These are phyloP conservation scores for Hetaerina titia DNA, from an alignment of 2,888 invertebrate genomes.

Conservation along the genomic window DNA sequence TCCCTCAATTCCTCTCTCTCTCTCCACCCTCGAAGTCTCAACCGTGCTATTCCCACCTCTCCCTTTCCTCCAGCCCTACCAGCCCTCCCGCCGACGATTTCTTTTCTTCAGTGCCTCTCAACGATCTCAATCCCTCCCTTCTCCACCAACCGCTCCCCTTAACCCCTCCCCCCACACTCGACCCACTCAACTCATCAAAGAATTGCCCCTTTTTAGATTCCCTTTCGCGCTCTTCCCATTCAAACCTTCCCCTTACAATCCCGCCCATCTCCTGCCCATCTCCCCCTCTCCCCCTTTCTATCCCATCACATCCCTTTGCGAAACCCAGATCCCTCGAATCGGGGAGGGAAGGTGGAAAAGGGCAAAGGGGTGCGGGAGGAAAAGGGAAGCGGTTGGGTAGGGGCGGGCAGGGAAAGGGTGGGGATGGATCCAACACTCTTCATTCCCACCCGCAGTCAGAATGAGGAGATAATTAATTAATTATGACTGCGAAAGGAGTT, in stretches of 20 bases:
- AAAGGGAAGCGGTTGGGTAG: background rate
- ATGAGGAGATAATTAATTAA: constrained; percentile 66
- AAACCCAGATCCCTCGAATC: background rate
- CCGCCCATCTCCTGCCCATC: background rate
- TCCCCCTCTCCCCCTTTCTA: background rate
- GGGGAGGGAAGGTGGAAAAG: background rate
- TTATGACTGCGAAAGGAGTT: constrained; percentile 50
- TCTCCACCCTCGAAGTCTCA: background rate
- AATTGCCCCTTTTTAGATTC: constrained; percentile 28
- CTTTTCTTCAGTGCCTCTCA: background rate
- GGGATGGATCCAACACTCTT: background rate
- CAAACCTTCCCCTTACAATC: background rate
- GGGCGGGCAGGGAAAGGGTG: background rate
- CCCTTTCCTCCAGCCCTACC: background rate
- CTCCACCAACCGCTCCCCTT: background rate
- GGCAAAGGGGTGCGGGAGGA: background rate
- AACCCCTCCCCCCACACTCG: background rate
- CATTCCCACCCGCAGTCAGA: constrained; percentile 17
- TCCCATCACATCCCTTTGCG: background rate
- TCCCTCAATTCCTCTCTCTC: background rate
- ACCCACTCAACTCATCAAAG: background rate
- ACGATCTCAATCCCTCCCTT: background rate
- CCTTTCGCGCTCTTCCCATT: background rate
- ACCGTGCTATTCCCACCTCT: background rate
- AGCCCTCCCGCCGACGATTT: background rate